A percentile compares a stretch with the other conserved stretches of the same genome.
phyloP scores from a whole-genome alignment of 2,797 vertebrate species.

The Monodelphis domestica region DNA sequence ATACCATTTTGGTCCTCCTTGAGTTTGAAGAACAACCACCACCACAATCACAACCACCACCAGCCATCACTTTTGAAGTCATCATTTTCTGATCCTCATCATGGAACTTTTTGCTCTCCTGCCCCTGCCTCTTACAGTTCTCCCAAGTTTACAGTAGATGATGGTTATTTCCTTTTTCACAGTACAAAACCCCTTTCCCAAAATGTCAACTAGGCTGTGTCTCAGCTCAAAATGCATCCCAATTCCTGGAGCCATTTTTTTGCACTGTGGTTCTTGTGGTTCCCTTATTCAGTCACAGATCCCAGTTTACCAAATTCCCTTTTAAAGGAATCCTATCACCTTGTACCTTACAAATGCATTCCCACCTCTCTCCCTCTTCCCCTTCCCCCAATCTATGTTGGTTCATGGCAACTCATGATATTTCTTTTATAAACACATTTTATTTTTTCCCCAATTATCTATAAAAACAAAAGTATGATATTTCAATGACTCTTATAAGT shows the following conservation, averaged over 20 bases:
- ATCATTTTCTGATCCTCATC: no score
- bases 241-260: neutral
- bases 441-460: neutral
- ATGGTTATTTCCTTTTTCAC: no score
- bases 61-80: no score
- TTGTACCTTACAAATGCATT: neutral
- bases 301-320: no score
- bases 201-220: neutral
- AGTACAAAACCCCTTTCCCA: no score
- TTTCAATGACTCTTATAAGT: neutral
- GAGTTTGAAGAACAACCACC: no score
- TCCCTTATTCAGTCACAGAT: neutral
- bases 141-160: no score
- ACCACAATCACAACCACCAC: no score
- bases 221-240: neutral
- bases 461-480: neutral
- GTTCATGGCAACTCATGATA: neutral
- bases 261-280: neutral
- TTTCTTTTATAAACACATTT: neutral
- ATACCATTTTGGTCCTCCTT: no score
- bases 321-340: neutral
- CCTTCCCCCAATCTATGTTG: neutral
- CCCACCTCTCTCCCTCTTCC: neutral
- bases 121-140: no score
- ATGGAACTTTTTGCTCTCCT: no score